Percentiles rank a stretch among this genome's conserved stretches.
Evolutionary conservation across 2,797 vertebrate genomes (phyloP).

Genomic region (Phrynocephalus vlangalii): DNA sequence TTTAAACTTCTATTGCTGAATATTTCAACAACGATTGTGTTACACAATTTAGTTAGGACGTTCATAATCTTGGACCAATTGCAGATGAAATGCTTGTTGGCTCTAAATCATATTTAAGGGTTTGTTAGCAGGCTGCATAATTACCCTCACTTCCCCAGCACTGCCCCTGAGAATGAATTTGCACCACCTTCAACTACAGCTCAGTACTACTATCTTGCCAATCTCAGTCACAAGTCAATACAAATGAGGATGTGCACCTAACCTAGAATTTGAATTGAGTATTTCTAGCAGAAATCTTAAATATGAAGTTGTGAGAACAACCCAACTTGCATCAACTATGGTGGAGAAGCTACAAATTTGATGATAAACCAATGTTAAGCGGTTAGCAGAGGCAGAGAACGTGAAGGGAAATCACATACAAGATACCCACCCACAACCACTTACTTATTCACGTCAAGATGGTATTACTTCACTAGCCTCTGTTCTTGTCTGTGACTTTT

Average conservation of each 20-base stretch:
- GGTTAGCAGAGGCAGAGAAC: background rate
- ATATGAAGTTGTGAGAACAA: background rate
- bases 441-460: background rate
- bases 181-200: background rate
- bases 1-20: constrained; percentile 22
- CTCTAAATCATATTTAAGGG: background rate
- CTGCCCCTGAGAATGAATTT: background rate
- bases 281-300: background rate
- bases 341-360: background rate
- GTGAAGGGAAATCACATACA: background rate
- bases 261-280: background rate
- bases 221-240: background rate
- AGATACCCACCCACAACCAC: background rate
- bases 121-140: background rate
- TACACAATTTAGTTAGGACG: background rate
- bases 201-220: background rate
- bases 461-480: background rate
- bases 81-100: background rate
- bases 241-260: background rate
- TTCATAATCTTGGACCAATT: background rate
- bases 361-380: background rate
- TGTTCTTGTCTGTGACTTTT: background rate
- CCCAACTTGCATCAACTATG: background rate
- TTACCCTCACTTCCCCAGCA: background rate
- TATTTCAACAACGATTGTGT: constrained; percentile 8